Conservation (phyloP, 2,888 invertebrate species). For the Parnassius smintheus region DNA sequence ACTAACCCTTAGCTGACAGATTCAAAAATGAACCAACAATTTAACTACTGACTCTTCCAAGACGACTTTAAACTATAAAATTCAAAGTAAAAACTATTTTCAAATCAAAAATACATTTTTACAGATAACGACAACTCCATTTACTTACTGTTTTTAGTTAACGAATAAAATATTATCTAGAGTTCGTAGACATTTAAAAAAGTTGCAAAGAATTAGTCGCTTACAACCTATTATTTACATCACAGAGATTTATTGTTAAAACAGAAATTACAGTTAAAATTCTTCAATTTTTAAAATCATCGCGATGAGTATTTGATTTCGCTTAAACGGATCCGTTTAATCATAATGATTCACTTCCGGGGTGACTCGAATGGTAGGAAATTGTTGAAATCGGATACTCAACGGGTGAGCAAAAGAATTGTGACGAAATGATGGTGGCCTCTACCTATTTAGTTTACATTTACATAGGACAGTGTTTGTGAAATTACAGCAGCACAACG, state of each 20-base stretch:
- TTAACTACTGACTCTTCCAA: constrained; percentile 13
- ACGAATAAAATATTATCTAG: constrained; percentile 47
- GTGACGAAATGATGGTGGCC: constrained; percentile 4
- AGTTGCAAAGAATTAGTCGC: constrained; percentile 78
- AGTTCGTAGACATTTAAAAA: constrained; percentile 76
- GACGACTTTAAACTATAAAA: constrained; percentile 46
- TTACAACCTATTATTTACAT: constrained; percentile 74
- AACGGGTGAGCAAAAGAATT: constrained; percentile 26
- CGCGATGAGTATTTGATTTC: constrained; percentile 32
- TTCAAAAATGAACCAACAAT: background rate
- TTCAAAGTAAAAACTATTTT: constrained; percentile 69
- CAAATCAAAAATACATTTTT: constrained; percentile 51
- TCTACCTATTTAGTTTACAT: constrained; percentile 38
- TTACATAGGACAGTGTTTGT: constrained; percentile 48
- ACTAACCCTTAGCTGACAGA: too few relatives aligned
- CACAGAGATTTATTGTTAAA: constrained; percentile 39
- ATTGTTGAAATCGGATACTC: constrained; percentile 29
- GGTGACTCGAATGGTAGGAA: constrained; percentile 4
- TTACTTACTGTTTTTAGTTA: constrained; percentile 43
- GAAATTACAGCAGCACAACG: background rate
- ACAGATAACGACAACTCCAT: constrained; percentile 56
- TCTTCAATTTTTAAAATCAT: constrained; percentile 33
- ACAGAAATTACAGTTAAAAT: constrained; percentile 31
- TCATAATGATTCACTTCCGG: constrained; percentile 14
- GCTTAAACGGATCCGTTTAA: constrained; percentile 20